Base-by-base conservation (phyloP, 2,888 invertebrate genomes). In the Achlya flavicornis region DNA sequence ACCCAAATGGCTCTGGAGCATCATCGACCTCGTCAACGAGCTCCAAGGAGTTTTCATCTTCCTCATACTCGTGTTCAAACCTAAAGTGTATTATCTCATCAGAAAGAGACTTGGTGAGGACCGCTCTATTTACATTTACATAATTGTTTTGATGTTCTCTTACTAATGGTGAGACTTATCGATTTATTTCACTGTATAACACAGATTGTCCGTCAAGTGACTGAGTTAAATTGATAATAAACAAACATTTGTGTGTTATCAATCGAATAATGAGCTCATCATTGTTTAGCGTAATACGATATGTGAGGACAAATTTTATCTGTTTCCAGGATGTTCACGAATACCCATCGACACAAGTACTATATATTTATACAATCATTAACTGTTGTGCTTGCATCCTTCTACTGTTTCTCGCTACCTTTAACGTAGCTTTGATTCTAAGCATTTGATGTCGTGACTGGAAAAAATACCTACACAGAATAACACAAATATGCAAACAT, bases 1-100 rank as follows among this genome's bases (percentile, higher is more conserved):
- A 75, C 94, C 95, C 65, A 83, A 84, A 64, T 87, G 90, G 87
- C 87, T 93, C 75, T 94, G 91, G 86, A 91, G 94, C 70, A 84
- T 95, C 11, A 93, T 95, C 48, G 97, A 97, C 82, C 93, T 94
- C 1, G 89, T 96, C 66, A 97, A 97, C 80, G 94, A 95, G 63
- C 92, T 97, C 4, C 96, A 97, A 83, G 97, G 97, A 67, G 94
- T 97, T 33, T 94, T 96, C 73, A 96, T 97, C 65, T 97, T 97
- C 83, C 87, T 95, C 60, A 96, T 97, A 62, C 95, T 97, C 68
- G 95, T 96, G 11, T 93, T 96, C 74, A 97, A 97, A 80, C 94
- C 93, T 32, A 95, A 96, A 74, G 94, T 96, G 0, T 95, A 95
- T 79, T 86, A 92, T 57, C 94, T 95, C 33, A 90, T 96, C 65